Evolutionary conservation across 1,140 invertebrate species (phyloP).

Genomic region (Cataglyphis hispanica): DNA sequence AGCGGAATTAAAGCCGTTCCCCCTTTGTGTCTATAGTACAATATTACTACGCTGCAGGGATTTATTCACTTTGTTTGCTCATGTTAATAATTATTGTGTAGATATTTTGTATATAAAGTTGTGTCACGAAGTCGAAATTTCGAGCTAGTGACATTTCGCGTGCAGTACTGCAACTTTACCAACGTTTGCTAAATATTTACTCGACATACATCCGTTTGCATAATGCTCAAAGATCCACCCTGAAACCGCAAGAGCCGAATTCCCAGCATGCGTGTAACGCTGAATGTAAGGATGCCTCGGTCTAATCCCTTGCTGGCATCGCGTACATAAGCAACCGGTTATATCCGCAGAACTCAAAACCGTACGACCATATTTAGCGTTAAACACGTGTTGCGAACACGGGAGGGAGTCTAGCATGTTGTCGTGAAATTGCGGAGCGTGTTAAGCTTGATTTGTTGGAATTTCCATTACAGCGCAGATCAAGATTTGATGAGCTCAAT

Average conservation of each 20-base stretch:
- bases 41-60: not conserved
- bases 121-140: constrained; percentile 1
- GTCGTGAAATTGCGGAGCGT: constrained; percentile 25
- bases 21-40: not conserved
- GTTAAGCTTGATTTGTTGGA: constrained; percentile 19
- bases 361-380: constrained; percentile 25
- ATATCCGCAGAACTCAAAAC: constrained; percentile 22
- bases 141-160: constrained; percentile 17
- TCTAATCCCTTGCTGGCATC: constrained; percentile 30
- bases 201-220: constrained; percentile 47
- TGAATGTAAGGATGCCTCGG: constrained; percentile 35
- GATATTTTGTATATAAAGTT: constrained; percentile 10
- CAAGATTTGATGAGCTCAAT: not conserved
- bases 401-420: not conserved
- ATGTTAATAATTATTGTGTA: constrained; percentile 1
- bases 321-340: constrained; percentile 43
- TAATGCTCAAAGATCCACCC: constrained; percentile 49
- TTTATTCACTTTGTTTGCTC: not conserved
- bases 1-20: not conserved
- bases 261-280: constrained; percentile 23
- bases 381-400: constrained; percentile 41
- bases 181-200: constrained; percentile 55
- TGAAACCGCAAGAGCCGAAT: constrained; percentile 46
- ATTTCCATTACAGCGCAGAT: not conserved
- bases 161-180: constrained; percentile 28